Evolutionary conservation across 1,140 invertebrate genomes (phyloP).

Genomic region (Trinorchestia longiramus): DNA sequence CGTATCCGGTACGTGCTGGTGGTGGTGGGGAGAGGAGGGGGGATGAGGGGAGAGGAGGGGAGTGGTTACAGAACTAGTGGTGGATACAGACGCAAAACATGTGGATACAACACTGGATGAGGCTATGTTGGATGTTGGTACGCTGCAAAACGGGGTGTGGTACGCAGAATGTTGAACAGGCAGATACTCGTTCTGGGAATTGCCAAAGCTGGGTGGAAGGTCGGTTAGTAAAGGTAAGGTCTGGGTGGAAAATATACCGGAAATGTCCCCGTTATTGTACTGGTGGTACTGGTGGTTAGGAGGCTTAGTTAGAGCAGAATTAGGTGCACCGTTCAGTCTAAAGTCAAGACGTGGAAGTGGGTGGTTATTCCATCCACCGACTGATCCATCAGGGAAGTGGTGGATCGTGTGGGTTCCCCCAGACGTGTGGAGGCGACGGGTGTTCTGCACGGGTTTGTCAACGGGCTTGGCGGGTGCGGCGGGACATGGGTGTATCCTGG

Average conservation of each 20-base stretch:
- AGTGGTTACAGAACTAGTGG: neutral
- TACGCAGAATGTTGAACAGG: neutral
- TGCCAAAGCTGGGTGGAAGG: neutral
- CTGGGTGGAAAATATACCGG: neutral
- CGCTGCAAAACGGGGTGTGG: too few relatives aligned
- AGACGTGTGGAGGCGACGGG: neutral
- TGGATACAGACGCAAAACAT: neutral
- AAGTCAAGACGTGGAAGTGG: neutral
- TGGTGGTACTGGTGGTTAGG: neutral
- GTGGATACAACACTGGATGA: neutral
- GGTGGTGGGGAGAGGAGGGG: neutral
- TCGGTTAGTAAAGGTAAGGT: neutral
- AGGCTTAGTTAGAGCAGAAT: neutral
- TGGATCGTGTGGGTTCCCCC: neutral
- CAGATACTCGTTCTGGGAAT: neutral
- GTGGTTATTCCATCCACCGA: neutral
- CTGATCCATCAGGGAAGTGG: neutral
- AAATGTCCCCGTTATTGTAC: neutral
- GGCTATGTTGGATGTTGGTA: neutral
- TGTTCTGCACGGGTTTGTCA: neutral
- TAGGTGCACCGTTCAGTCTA: neutral
- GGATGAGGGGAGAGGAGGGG: neutral
- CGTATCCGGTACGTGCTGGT: neutral
- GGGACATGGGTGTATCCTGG: neutral
- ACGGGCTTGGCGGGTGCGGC: neutral